These are phyloP conservation scores for Silurus glanis DNA, from an alignment of 2,113 vertebrate species.

Conservation along the genomic window DNA sequence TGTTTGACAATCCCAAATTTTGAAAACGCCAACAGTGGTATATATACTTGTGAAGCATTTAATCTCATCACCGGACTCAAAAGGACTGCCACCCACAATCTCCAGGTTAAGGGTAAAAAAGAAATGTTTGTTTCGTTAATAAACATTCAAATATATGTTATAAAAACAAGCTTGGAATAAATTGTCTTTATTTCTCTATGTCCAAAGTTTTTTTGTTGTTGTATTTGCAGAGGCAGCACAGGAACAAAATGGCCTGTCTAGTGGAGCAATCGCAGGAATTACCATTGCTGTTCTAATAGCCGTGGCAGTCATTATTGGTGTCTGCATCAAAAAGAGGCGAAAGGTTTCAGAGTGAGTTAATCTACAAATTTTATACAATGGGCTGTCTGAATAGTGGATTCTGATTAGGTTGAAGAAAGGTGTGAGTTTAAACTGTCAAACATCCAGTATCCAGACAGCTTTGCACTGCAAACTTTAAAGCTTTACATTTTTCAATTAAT, in stretches of 20 bases:
- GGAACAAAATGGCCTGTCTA: conserved; percentile 56
- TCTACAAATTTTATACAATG: background rate
- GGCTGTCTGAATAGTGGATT: too few relatives aligned
- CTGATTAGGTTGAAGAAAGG: too few relatives aligned
- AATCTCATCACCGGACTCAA: conserved; percentile 61
- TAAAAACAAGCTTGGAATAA: background rate
- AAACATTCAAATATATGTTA: background rate
- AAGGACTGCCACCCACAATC: accelerated
- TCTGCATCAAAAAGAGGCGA: conserved; percentile 56
- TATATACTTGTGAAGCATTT: conserved; percentile 62
- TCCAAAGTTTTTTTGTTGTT: background rate
- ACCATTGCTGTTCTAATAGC: conserved; percentile 65
- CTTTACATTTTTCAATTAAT: too few relatives aligned
- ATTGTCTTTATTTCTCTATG: background rate
- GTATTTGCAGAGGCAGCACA: conserved; percentile 50
- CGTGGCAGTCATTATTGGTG: conserved; percentile 42
- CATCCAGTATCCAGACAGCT: too few relatives aligned
- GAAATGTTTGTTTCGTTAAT: too few relatives aligned
- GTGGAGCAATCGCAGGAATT: conserved; percentile 73
- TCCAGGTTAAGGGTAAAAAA: conserved; percentile 67
- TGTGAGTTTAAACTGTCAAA: too few relatives aligned
- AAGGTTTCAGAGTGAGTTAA: conserved; percentile 69
- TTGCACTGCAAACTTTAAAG: too few relatives aligned
- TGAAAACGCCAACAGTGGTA: conserved; percentile 49
- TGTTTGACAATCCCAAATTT: conserved; percentile 6